Base-by-base conservation (phyloP, 2,888 invertebrate species). In the Belgica antarctica region DNA sequence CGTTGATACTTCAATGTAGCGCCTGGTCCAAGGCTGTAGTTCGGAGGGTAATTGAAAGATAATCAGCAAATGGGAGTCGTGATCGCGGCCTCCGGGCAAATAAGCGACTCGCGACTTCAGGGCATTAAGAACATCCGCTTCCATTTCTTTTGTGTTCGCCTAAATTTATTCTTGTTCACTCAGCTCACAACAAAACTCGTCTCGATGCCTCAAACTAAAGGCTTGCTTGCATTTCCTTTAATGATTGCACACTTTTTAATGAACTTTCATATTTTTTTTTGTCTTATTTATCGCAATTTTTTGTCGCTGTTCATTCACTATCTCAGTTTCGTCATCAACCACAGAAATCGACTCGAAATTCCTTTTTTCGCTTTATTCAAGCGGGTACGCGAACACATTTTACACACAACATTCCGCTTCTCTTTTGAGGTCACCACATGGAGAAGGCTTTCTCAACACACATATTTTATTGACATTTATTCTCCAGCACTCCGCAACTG, bases 31-130 rank as follows among this genome's bases (percentile, higher is more conserved):
- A 70, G 83, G 81, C 74, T 82, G 81, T 71, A 84, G 81, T 75
- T 87, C 86, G 71, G 81, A 78, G 71, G 86, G 84, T 72, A 87
- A 82, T 74, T 83, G 83, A 72, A 87, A 82, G 73, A 87, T 79
- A 73, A 88, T 79, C 74, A 88, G 78, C 68, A 88, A 85, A 72
- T 84, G 83, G 69, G 85, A 85, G 73, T 86, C 84, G 71, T 84
- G 83, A 80, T 88, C 88, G 72, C 84, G 81, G 73, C 87, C 86
- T 73, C 89, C 88, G 71, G 88, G 86, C 73, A 88, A 78, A 76
- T 83, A 82, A 71, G 84, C 86, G 73, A 83, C 79, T 75, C 83
- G 83, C 73, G 83, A 83, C 78, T 85, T 83, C 74, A 88, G 81
- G 72, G 83, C 83, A 75, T 82, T 82, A 77, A 84, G 79, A 73